Conservation (phyloP, 2,797 vertebrate genomes). For the Gymnothorax javanicus region DNA sequence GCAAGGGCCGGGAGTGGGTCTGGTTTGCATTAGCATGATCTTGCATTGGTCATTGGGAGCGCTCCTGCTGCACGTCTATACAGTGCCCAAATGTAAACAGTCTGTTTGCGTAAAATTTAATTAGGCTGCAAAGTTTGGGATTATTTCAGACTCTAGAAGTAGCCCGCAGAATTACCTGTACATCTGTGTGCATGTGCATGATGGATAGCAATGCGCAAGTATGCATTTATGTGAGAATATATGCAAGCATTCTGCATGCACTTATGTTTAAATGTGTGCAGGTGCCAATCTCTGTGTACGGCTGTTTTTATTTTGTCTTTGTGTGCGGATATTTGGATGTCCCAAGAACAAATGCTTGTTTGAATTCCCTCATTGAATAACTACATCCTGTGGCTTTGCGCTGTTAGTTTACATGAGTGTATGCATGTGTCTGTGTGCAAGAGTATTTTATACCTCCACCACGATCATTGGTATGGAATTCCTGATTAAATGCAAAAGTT, state of each 20-base stretch:
- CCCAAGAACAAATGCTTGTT: background rate
- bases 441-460: background rate
- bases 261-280: background rate
- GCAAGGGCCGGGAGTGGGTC: background rate
- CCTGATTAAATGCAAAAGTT: background rate
- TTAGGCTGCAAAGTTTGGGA: conserved; percentile 21
- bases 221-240: no score
- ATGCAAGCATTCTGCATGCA: background rate
- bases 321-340: background rate
- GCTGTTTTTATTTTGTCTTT: background rate
- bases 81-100: conserved; percentile 14
- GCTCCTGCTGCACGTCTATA: conserved; percentile 4
- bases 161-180: background rate
- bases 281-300: background rate
- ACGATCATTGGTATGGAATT: background rate
- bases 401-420: background rate
- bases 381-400: background rate
- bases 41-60: background rate
- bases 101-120: conserved; percentile 24
- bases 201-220: no score
- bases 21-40: conserved; percentile 3
- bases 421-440: background rate
- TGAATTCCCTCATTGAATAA: conserved; percentile 3
- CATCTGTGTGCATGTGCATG: no score
- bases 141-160: background rate